These are phyloP conservation scores for Lacerta bilineata DNA, from an alignment of 2,797 vertebrate species.

Conservation along the genomic window DNA sequence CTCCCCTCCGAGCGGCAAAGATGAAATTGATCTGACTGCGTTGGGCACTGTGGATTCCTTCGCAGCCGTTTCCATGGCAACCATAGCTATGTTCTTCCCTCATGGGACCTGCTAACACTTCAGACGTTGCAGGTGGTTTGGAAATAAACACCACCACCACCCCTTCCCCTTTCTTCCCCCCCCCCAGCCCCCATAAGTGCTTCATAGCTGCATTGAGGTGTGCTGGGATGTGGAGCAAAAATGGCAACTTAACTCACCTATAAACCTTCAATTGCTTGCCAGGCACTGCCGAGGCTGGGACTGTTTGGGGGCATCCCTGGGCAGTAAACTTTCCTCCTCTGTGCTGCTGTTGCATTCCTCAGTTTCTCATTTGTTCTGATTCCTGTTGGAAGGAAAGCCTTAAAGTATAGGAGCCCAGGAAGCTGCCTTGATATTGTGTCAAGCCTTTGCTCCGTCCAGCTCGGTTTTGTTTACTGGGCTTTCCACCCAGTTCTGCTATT, in stretches of 20 bases:
- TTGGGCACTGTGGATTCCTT: neutral
- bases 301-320: neutral
- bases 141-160: neutral
- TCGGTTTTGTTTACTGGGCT: neutral
- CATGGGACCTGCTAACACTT: neutral
- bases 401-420: neutral
- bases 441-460: no score
- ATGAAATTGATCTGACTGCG: constrained; percentile 17
- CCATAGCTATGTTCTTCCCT: neutral
- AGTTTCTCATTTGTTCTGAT: neutral
- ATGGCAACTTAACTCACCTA: neutral
- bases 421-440: neutral
- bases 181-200: neutral
- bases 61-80: constrained; percentile 25
- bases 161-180: neutral
- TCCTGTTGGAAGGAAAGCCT: neutral
- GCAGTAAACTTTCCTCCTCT: neutral
- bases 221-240: neutral
- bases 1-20: neutral
- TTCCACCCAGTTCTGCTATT: neutral
- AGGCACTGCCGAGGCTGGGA: neutral
- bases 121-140: neutral
- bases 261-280: neutral
- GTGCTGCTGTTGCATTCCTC: neutral
- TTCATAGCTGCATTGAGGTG: neutral